Base-by-base conservation (phyloP, 1,140 invertebrate species). In the Ostrea edulis region DNA sequence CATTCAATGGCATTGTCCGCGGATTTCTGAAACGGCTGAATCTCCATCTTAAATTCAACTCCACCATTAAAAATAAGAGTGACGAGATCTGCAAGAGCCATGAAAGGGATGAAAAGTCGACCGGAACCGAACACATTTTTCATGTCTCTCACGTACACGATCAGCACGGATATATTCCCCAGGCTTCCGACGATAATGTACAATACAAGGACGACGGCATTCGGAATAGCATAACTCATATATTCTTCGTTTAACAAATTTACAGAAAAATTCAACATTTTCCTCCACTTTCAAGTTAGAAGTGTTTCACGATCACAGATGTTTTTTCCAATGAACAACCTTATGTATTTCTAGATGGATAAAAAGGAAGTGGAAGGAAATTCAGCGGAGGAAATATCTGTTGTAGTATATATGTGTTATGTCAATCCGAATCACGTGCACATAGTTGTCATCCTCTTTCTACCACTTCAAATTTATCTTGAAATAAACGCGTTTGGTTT, bases 101-200 rank as follows among this genome's bases (percentile, higher is more conserved):
- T 9, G 14, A 77, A 77, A 2, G 68, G 68, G 2, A 77, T 77
- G 25, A 77, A 77, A 14, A 77, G 29, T 4, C 68, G 9, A 12
- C 68, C 68, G 35, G 68, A 77, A 29, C 25, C 35, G 29, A 77
- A 77, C 2, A 77, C 68, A 77, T 77, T 77, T 9, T 77, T 77
- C 68, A 77, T 77, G 68, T 77, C 68, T 35, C 11, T 29, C 14
- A 77, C 0, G 25, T 77, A 77, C 25, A 77, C 25, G 11, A 77
- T 35, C 9, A 77, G 9, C 14, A 77, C 68, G 29, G 68, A 35
- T 29, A 77, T 17, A 77, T 77, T 77, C 9, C 68, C 68, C 68
- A 77, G 9, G 14, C 9, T 77, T 29, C 68, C 68, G 11, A 77
- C 12, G 12, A 77, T 12, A 25, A 77, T 77, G 68, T 77, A 77